Conservation (phyloP, 1,140 invertebrate genomes). For the Drosophila parabipectinata region DNA sequence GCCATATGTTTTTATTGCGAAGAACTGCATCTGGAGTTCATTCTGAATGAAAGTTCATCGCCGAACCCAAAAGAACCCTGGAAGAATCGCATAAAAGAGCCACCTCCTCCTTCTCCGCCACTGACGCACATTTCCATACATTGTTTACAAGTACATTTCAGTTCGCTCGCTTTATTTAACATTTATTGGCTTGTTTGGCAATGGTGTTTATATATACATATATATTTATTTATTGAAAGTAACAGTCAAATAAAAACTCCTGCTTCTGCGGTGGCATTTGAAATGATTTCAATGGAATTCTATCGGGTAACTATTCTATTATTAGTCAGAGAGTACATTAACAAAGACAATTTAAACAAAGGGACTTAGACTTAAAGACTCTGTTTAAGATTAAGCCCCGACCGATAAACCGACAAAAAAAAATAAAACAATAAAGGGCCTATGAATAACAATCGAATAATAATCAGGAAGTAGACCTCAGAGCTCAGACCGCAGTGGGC, state of each 20-base stretch:
- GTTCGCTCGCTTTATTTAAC: conserved; percentile 59
- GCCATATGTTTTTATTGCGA: conserved; percentile 43
- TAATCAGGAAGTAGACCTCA: conserved; percentile 69
- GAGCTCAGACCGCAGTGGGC: conserved; percentile 22
- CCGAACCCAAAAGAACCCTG: conserved; percentile 21
- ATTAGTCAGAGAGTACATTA: not conserved
- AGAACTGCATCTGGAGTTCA: conserved; percentile 15
- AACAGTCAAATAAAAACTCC: conserved; percentile 37
- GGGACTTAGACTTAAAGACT: too few relatives aligned
- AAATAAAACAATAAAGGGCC: conserved; percentile 34
- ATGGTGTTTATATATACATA: conserved; percentile 57
- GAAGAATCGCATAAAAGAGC: conserved; percentile 7
- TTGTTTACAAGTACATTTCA: conserved; percentile 36
- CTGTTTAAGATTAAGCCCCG: not conserved
- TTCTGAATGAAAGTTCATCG: not conserved
- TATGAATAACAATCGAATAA: conserved; percentile 58
- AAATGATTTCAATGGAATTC: too few relatives aligned
- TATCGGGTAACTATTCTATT: not conserved
- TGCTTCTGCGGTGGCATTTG: conserved; percentile 25
- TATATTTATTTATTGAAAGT: conserved; percentile 35
- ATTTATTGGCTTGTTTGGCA: conserved; percentile 74
- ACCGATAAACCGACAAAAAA: conserved; percentile 13
- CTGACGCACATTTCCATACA: conserved; percentile 63
- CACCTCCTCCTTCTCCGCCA: conserved; percentile 21
- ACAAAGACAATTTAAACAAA: too few relatives aligned